Evolutionary conservation across 1,140 invertebrate species (phyloP).

Genomic region (Caenorhabditis inopinata): DNA sequence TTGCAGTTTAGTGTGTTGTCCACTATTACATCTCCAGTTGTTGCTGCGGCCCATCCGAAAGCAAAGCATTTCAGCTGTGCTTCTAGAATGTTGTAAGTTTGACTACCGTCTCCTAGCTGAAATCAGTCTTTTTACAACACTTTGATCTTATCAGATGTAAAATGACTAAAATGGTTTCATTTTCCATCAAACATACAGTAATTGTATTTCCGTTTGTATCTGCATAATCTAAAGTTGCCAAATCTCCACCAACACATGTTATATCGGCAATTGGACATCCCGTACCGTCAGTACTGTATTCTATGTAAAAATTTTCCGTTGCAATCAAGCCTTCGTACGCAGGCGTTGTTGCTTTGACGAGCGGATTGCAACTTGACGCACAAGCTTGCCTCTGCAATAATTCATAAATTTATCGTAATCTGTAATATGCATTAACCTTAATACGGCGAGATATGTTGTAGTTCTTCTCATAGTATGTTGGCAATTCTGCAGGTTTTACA

Average conservation of each 20-base stretch:
- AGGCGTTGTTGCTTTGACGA: not conserved
- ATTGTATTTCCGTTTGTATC: not conserved
- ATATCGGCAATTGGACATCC: not conserved
- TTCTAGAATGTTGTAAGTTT: not conserved
- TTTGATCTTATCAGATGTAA: not conserved
- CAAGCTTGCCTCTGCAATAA: slow-evolving; percentile 2
- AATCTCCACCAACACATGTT: slow-evolving; percentile 2
- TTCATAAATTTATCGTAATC: no score
- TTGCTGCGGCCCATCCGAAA: not conserved
- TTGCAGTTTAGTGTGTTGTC: not conserved
- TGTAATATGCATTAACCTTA: not conserved
- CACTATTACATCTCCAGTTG: not conserved
- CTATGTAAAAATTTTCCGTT: not conserved
- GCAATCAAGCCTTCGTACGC: not conserved
- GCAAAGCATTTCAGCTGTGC: slow-evolving; percentile 12
- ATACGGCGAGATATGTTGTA: not conserved
- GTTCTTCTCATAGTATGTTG: not conserved
- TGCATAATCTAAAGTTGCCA: not conserved
- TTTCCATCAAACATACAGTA: not conserved
- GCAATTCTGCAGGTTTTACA: not conserved
- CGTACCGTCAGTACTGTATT: not conserved
- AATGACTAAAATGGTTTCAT: not conserved
- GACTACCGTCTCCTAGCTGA: not conserved
- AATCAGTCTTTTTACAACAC: no score
- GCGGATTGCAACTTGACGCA: not conserved